Percentiles rank a stretch among this genome's conserved stretches.
phyloP scores from a whole-genome alignment of 2,113 vertebrate species.

The Salvelinus namaycush region DNA sequence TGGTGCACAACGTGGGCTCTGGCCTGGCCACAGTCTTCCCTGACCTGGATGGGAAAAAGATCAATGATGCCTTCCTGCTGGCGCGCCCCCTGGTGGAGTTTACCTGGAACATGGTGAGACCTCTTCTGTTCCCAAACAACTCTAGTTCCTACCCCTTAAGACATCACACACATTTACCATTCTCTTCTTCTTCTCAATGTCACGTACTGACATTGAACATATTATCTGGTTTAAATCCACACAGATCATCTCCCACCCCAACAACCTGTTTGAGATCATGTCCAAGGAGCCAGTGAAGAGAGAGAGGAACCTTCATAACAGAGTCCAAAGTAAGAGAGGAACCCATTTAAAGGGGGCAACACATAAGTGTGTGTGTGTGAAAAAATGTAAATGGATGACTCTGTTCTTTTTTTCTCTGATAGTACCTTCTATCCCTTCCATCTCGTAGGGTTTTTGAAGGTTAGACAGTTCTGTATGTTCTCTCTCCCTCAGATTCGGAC shows the following conservation, averaged over 20 bases:
- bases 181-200: neutral
- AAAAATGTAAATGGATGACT: neutral
- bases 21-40: conserved; percentile 75
- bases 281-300: conserved; percentile 76
- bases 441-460: conserved; percentile 26
- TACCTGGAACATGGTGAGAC: conserved; percentile 74
- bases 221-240: neutral
- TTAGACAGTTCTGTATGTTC: conserved; percentile 10
- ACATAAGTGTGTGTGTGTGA: neutral
- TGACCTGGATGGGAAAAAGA: conserved; percentile 78
- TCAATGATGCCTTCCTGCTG: conserved; percentile 73
- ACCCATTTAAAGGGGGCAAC: conserved; percentile 30
- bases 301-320: conserved; percentile 77
- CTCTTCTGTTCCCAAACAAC: too few relatives aligned
- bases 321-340: conserved; percentile 73
- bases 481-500: conserved; percentile 66
- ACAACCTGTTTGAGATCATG: conserved; percentile 81
- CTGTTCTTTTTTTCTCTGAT: too few relatives aligned
- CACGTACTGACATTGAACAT: neutral
- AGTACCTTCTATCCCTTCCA: too few relatives aligned
- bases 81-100: conserved; percentile 78
- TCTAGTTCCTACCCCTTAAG: neutral
- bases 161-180: too few relatives aligned
- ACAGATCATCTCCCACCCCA: conserved; percentile 77
- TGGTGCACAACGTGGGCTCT: conserved; percentile 76